Conservation (phyloP, 2,113 vertebrate species). For the Bolborhynchus lineola region DNA sequence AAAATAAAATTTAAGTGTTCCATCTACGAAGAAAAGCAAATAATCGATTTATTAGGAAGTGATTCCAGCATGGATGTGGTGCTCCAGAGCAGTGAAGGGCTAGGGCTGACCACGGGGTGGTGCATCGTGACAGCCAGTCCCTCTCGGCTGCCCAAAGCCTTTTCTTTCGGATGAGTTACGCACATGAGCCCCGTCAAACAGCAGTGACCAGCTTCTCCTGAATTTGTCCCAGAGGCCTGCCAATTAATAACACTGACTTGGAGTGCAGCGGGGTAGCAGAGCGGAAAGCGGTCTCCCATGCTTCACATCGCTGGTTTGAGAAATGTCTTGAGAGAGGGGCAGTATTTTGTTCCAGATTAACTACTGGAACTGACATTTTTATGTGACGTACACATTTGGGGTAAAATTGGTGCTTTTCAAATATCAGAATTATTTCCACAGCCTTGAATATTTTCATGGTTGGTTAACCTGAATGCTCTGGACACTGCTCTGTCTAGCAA, state of each 20-base stretch:
- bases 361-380: neutral
- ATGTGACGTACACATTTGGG: accelerated
- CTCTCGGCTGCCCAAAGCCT: accelerated
- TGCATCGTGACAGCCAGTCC: neutral
- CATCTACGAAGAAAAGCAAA: neutral
- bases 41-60: neutral
- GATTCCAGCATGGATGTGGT: accelerated
- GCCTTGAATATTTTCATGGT: neutral
- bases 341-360: neutral
- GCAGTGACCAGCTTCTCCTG: neutral
- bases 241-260: neutral
- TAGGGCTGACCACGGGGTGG: constrained; percentile 57
- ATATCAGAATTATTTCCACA: neutral
- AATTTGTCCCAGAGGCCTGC: neutral
- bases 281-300: neutral
- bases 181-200: accelerated
- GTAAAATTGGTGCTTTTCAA: neutral
- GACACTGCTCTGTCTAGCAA: constrained; percentile 15
- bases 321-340: neutral
- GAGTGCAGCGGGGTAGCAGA: accelerated
- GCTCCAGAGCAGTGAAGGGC: neutral
- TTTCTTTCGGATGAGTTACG: accelerated
- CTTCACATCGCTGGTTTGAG: neutral
- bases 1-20: neutral
- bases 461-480: neutral